These are phyloP conservation scores for Probaryconus sp. DNA, from an alignment of 1,140 invertebrate species.

Conservation along the genomic window DNA sequence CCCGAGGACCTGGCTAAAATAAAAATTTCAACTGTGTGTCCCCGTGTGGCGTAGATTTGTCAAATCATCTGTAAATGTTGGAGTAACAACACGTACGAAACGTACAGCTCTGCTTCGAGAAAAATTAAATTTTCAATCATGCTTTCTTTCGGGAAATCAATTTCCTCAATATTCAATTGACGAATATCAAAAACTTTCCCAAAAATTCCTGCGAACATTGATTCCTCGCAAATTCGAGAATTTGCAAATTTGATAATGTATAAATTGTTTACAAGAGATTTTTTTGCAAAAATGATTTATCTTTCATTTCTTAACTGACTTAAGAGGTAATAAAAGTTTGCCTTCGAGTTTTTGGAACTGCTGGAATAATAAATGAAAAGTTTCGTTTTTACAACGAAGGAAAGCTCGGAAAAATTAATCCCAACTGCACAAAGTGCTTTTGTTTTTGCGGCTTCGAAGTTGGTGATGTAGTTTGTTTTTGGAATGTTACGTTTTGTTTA, in stretches of 20 bases:
- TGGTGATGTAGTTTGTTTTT: too few species aligned
- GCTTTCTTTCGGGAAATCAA: conserved; percentile 11
- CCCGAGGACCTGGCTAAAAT: conserved; percentile 27
- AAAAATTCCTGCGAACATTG: too few species aligned
- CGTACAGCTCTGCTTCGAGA: conserved; percentile 24
- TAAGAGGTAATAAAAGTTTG: conserved; percentile 15
- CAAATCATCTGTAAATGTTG: conserved; percentile 33
- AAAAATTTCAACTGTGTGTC: conserved; percentile 32
- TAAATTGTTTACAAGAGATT: too few species aligned
- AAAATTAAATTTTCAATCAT: conserved; percentile 34
- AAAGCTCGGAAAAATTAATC: conserved; percentile 14
- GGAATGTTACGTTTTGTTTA: too few species aligned
- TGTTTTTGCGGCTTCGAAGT: too few species aligned
- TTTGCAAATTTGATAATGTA: too few species aligned
- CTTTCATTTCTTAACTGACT: too few species aligned
- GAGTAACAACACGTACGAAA: conserved; percentile 23
- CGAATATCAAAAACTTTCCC: too few species aligned
- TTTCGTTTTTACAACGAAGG: conserved; percentile 2
- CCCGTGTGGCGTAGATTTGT: conserved; percentile 28
- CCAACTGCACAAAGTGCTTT: too few species aligned
- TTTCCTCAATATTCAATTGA: too few species aligned
- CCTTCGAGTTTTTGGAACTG: background rate
- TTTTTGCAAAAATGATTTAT: too few species aligned
- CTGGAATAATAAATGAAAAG: conserved; percentile 16
- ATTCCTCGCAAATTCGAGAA: too few species aligned